Evolutionary conservation across 2,888 invertebrate species (phyloP).

Genomic region (Portevinia maculata): DNA sequence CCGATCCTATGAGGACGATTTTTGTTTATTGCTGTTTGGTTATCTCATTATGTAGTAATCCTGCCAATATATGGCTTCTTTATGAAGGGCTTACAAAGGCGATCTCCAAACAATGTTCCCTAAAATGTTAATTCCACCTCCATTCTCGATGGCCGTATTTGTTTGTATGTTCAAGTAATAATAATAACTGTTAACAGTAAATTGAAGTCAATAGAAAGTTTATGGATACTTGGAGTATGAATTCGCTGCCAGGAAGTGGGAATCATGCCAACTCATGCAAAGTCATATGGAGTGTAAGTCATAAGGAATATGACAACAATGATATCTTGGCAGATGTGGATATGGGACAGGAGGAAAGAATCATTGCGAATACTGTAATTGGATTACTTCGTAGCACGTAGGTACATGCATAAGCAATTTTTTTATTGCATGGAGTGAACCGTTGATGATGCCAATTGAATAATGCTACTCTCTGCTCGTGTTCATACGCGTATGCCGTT

Average conservation of each 20-base stretch:
- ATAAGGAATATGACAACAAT: constrained; percentile 36
- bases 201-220: constrained; percentile 71
- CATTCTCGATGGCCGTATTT: background rate
- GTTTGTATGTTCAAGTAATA: constrained; percentile 33
- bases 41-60: constrained; percentile 70
- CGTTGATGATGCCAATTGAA: constrained; percentile 66
- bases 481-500: background rate
- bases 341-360: background rate
- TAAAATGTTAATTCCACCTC: constrained; percentile 68
- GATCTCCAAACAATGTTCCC: constrained; percentile 54
- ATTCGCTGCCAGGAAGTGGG: constrained; percentile 31
- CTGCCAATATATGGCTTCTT: constrained; percentile 51
- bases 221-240: constrained; percentile 70
- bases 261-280: background rate
- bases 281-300: constrained; percentile 19
- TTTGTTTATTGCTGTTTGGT: background rate
- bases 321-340: background rate
- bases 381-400: constrained; percentile 65
- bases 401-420: constrained; percentile 67
- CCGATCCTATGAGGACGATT: constrained; percentile 1
- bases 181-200: constrained; percentile 72
- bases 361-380: constrained; percentile 53
- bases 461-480: constrained; percentile 18
- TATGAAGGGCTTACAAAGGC: constrained; percentile 42
- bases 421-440: constrained; percentile 61